These are phyloP conservation scores for Ciconia stormi DNA, from an alignment of 2,113 vertebrate genomes.

Conservation along the genomic window DNA sequence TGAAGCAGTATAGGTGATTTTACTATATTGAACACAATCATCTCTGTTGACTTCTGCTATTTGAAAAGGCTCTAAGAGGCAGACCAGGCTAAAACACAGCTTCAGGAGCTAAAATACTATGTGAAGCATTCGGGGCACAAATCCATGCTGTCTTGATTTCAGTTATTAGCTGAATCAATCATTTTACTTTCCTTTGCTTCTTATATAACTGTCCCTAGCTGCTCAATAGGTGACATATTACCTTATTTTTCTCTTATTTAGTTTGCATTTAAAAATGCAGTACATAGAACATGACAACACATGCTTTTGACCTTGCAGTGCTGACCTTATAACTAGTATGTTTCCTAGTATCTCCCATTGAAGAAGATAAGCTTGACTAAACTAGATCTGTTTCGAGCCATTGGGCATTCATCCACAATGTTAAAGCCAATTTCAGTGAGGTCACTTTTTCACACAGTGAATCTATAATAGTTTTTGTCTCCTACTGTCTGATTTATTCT, in stretches of 20 bases:
- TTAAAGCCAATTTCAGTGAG: constrained; percentile 56
- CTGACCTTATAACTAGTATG: constrained; percentile 18
- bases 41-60: background rate
- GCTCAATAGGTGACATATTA: background rate
- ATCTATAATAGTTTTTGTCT: constrained; percentile 63
- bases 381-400: constrained; percentile 58
- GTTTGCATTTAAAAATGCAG: background rate
- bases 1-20: background rate
- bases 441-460: constrained; percentile 47
- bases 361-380: constrained; percentile 55
- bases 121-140: background rate
- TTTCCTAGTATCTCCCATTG: constrained; percentile 44
- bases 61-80: background rate
- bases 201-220: background rate
- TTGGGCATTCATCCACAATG: constrained; percentile 48
- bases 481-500: constrained; percentile 66
- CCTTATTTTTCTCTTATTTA: background rate
- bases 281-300: background rate
- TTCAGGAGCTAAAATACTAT: background rate
- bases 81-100: background rate
- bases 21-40: background rate
- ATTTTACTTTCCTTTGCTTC: background rate
- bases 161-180: background rate
- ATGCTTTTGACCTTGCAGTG: constrained; percentile 29
- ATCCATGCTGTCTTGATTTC: background rate